Base-by-base conservation (phyloP, 2,888 invertebrate species). In the Siphlonurus alternatus region DNA sequence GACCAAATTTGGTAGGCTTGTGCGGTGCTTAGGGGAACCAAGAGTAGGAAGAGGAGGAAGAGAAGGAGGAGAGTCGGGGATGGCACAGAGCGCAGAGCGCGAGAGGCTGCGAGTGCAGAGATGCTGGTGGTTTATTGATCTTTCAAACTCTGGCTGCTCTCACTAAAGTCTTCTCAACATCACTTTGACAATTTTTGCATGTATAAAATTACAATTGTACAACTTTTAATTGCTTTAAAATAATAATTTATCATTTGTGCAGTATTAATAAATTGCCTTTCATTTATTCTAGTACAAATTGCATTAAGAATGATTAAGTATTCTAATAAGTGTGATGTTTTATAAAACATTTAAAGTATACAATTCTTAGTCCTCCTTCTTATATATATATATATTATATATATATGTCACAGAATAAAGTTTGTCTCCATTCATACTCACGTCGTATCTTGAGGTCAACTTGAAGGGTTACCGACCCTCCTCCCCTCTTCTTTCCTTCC, bases 21-120 rank as follows among this genome's bases (percentile, higher is more conserved):
- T 5, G 15, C 15, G 5, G 7, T 38, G 15, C 38, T 38, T 38
- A 38, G 38, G 38, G 38, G 15, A 61, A 65, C 63, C 22, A 24
- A 67, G 23, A 60, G 25, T 23, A 61, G 24, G 53, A 62, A 18
- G 53, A 53, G 59, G 23, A 59, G 62, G 22, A 22, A 53, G 51
- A 22, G 61, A 18, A 23, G 53, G 64, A 51, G 53, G 2, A 24
- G 24, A 53, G 22, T 23, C 19, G 25, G 20, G 61, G 54, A 61
- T 7, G 25, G 61, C 23, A 65, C 2, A 23, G 54, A 25, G 20
- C 5, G 20, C 18, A 20, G 59, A 59, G 23, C 5, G 20, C 5
- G 59, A 59, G 23, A 59, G 10, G n/a, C 38, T 38, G 38, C 15
- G 38, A 38, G 38, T 38, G 38, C 15, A 38, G 38, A 38, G 38